Conservation (phyloP, 2,797 vertebrate species). For the Poliocrania exsul region DNA sequence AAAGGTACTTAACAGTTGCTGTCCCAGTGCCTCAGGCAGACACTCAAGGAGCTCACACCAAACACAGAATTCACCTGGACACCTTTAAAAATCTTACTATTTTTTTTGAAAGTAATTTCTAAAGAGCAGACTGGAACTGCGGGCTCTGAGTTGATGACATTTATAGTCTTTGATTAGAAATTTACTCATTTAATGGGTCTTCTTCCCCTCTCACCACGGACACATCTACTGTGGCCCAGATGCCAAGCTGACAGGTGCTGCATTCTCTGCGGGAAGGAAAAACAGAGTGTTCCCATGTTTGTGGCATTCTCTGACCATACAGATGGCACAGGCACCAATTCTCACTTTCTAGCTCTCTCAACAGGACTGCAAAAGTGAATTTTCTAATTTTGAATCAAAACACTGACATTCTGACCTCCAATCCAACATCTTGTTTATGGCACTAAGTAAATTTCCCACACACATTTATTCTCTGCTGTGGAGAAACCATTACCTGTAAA, state of each 20-base stretch:
- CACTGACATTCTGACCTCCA: background rate
- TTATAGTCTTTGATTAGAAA: background rate
- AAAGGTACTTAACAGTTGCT: background rate
- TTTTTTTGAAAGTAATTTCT: background rate
- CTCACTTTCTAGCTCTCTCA: background rate
- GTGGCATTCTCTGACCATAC: background rate
- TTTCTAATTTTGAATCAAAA: background rate
- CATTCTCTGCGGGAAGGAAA: background rate
- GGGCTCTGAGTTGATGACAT: background rate
- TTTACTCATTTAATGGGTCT: background rate
- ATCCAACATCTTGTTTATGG: background rate
- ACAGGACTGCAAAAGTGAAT: background rate
- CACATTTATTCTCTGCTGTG: background rate
- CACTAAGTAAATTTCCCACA: background rate
- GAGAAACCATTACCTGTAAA: background rate
- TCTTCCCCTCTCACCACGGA: background rate
- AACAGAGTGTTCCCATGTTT: fast-evolving
- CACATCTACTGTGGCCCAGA: background rate
- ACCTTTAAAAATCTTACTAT: background rate
- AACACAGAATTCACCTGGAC: background rate
- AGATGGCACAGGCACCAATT: background rate
- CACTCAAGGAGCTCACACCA: background rate
- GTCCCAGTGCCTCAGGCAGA: background rate
- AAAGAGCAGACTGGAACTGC: background rate
- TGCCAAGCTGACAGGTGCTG: background rate